Evolutionary conservation across 2,113 vertebrate genomes (phyloP), one percentile per base, ranked within the genome.

Genomic region (Rattus norvegicus): DNA sequence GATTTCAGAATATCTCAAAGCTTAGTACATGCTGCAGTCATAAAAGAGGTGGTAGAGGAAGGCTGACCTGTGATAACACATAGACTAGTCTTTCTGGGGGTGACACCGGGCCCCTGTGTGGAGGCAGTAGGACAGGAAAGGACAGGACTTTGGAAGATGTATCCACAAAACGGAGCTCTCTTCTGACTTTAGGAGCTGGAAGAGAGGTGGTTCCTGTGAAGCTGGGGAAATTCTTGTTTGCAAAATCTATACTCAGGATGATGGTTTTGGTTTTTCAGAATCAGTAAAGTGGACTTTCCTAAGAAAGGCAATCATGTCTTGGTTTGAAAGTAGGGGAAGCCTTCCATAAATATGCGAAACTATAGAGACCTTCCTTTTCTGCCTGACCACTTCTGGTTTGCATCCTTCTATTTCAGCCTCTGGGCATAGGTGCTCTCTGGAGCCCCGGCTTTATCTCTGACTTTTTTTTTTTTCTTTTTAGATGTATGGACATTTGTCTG

Each of bases 211-310:
- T 61, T 16, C 63, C 49, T 61, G 54, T 5, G 14, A 30, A 67
- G 20, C 49, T 26, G 85, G 91, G 54, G 63, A 83, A 43, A 59
- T 49, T 91, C 92, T 19, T 30, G 3, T 73, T 92, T 80, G 85
- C 91, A 76, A 76, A 91, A 81, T 77, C 91, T 86, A 79, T n/a
- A 83, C 10, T 84, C 83, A 91, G 80, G 93, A 70, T 9, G 28
- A 65, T 85, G 16, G 59, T 76, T 77, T 92, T 33, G 36, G n/a
- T 8, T 70, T 95, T 92, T 84, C 73, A 86, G 49, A 72, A 90
- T 84, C 56, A 67, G 36, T 63, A 10, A 92, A 67, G 73, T 73
- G 47, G 88, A 47, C 9, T 93, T 93, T 97, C 84, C 84, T 67
- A 69, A 85, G 92, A 85, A 79, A 87, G 92, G 43, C 43, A 88